These are phyloP conservation scores for Bruchidius siliquastri DNA, from an alignment of 2,888 invertebrate genomes.

Conservation along the genomic window DNA sequence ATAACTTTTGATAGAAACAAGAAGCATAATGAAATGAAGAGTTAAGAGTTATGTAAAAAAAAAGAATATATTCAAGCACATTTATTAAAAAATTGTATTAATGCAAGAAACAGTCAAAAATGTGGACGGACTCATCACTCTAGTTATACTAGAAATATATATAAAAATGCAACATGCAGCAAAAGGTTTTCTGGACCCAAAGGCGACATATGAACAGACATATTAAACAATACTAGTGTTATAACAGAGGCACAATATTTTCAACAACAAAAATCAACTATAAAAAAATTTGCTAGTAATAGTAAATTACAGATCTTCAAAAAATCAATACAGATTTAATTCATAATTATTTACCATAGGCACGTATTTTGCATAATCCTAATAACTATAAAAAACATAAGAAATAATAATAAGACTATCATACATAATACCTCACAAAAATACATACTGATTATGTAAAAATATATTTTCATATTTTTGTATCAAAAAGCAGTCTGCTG, in stretches of 20 bases:
- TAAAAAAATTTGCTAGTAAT: background rate
- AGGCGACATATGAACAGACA: background rate
- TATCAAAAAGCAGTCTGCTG: background rate
- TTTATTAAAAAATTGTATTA: background rate
- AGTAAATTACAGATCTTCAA: background rate
- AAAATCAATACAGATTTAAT: background rate
- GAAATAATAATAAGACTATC: background rate
- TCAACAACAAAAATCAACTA: background rate
- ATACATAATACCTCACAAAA: background rate
- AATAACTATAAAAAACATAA: background rate
- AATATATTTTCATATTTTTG: background rate
- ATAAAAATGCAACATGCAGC: background rate
- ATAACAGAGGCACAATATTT: background rate
- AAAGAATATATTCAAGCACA: background rate
- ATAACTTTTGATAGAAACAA: too few species aligned
- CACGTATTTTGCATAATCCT: background rate
- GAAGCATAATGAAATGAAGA: too few species aligned
- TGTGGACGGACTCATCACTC: background rate
- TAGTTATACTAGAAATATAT: background rate
- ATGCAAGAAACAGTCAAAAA: background rate
- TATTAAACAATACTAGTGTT: background rate
- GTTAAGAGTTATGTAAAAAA: background rate
- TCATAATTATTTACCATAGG: background rate
- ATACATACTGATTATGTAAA: background rate
- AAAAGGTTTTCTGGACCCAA: background rate